Conservation (phyloP, 2,113 vertebrate genomes). For the Peromyscus maniculatus region DNA sequence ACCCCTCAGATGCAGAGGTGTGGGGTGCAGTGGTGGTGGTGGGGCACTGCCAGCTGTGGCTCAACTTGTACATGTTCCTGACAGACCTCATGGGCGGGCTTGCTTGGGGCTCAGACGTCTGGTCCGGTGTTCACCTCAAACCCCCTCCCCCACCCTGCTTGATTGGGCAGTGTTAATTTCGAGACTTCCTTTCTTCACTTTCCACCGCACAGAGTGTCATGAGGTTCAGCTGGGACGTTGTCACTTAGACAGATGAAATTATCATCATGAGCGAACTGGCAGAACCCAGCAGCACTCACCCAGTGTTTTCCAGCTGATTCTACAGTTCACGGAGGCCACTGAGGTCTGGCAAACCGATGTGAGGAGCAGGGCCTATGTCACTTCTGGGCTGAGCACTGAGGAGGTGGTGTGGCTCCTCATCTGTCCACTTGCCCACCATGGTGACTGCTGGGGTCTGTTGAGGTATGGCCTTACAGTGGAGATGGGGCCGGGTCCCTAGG, state of each 20-base stretch:
- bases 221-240: not conserved
- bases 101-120: not conserved
- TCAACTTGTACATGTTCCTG: not conserved
- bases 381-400: not conserved
- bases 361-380: not conserved
- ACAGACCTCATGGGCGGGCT: accelerated
- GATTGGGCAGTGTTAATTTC: not conserved
- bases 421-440: not conserved
- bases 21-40: too few relatives aligned
- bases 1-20: not conserved
- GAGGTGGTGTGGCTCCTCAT: not conserved
- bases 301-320: not conserved
- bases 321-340: not conserved
- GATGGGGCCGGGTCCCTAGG: not conserved
- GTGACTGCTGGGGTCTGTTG: not conserved
- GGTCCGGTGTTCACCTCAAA: too few relatives aligned
- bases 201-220: too few relatives aligned
- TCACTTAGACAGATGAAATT: not conserved
- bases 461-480: not conserved
- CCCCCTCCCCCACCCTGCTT: not conserved
- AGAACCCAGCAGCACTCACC: not conserved
- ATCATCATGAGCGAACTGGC: not conserved
- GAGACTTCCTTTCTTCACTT: not conserved
- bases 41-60: not conserved
- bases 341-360: not conserved